Evolutionary conservation across 1,140 invertebrate species (phyloP), one percentile per base, ranked within the genome.

Genomic region (Drosophila burlai): DNA sequence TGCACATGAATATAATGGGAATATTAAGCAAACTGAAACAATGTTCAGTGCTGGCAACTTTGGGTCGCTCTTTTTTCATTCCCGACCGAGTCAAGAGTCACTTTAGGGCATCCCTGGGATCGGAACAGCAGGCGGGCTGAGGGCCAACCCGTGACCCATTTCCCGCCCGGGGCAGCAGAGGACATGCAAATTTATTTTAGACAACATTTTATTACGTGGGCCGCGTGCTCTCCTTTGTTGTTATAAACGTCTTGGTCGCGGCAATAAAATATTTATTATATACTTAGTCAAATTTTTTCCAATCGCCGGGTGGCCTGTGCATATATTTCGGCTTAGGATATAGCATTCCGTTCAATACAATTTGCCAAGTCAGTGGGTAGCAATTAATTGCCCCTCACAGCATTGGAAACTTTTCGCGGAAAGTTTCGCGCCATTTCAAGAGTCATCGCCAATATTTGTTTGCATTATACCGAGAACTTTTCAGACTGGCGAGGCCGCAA

Each of bases 391-490:
- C 60, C 49, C 46, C 2, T 24, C 43, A 52, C 60, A 80, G 46
- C 61, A 64, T 58, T 61, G 43, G 18, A 66, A 84, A 84, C 45
- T 81, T 75, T 69, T 16, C 71, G 68, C 45, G 29, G 21, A 46
- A 68, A 62, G 46, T 62, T 78, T 40, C 5, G 54, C 54, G 46
- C 29, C 43, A 64, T 69, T 85, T 49, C 55, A 43, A 68, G 59
- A 83, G 72, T 86, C 83, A 83, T 83, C 76, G 69, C 42, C 80
- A 54, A 76, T 64, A 80, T 83, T 86, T 80, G 67, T 63, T 61
- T 61, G 61, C 47, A 21, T 55, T 57, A 24, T 18, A 18, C 15
- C 18, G 24, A 2, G n/a, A 85, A 85, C 79, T 85, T 85, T 61
- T 65, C 63, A 82, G 83, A 85, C 80, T 49, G 54, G 18, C 38